phyloP scores from a whole-genome alignment of 2,888 invertebrate species.

The Lagria hirta region DNA sequence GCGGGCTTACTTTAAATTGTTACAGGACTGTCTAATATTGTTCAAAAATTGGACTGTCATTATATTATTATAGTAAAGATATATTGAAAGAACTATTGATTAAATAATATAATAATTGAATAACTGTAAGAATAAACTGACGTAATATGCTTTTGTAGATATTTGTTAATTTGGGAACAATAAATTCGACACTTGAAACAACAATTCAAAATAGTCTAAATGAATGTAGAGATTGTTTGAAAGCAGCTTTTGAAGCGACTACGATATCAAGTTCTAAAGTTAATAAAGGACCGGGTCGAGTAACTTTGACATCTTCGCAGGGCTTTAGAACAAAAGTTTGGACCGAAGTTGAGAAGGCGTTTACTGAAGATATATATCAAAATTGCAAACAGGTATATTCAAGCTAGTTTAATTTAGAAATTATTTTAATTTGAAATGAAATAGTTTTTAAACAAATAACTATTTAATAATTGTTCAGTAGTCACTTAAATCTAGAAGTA shows the following conservation, averaged over 20 bases:
- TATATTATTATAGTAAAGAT: too few relatives aligned
- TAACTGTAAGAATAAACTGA: too few relatives aligned
- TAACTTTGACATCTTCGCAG: conserved; percentile 52
- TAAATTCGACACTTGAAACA: conserved; percentile 58
- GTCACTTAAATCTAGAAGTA: too few relatives aligned
- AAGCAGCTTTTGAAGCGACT: conserved; percentile 56
- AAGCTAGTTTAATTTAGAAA: conserved; percentile 11
- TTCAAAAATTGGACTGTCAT: too few relatives aligned
- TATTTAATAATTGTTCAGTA: too few relatives aligned
- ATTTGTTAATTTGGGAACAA: conserved; percentile 51
- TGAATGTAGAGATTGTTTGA: conserved; percentile 58
- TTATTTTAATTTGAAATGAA: conserved; percentile 29
- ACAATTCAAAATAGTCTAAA: conserved; percentile 58
- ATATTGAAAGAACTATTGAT: too few relatives aligned
- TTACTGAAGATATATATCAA: conserved; percentile 72
- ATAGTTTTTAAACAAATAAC: too few relatives aligned
- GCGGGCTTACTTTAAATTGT: too few relatives aligned
- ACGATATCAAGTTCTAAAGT: conserved; percentile 33
- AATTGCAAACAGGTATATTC: conserved; percentile 67
- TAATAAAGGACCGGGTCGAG: conserved; percentile 59
- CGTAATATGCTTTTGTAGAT: conserved; percentile 45
- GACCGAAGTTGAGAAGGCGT: conserved; percentile 85
- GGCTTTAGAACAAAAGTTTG: conserved; percentile 72
- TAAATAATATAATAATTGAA: too few relatives aligned
- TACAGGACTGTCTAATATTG: too few relatives aligned